Evolutionary conservation across 1,140 invertebrate genomes (phyloP).

Genomic region (Bathynomus jamesi): DNA sequence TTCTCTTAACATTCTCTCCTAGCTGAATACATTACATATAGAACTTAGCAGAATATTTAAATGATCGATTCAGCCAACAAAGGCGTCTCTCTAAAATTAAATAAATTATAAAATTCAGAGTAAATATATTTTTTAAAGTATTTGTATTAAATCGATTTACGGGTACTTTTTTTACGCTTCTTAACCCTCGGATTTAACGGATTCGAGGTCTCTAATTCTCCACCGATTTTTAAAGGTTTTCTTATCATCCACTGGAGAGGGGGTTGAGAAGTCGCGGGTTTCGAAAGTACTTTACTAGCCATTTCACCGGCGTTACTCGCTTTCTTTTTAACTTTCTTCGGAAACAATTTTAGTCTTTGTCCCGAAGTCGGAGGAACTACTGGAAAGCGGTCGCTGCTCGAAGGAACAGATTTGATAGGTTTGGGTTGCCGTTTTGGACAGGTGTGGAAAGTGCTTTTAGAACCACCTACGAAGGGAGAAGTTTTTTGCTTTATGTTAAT

Average conservation of each 20-base stretch:
- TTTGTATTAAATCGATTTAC: not conserved
- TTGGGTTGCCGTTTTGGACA: not conserved
- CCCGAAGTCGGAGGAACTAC: not conserved
- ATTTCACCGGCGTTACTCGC: not conserved
- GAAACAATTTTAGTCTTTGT: not conserved
- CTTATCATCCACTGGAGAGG: not conserved
- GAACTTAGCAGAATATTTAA: no score
- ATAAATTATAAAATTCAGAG: no score
- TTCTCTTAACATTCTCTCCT: no score
- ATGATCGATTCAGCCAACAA: no score
- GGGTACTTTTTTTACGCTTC: not conserved
- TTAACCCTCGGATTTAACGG: not conserved
- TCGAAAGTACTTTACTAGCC: not conserved
- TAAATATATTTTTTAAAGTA: no score
- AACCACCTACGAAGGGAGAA: not conserved
- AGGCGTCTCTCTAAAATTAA: no score
- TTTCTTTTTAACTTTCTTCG: not conserved
- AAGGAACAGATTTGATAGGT: not conserved
- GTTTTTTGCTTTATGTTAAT: not conserved
- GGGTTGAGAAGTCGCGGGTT: not conserved
- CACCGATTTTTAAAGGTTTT: not conserved
- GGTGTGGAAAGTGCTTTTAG: not conserved
- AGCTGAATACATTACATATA: no score
- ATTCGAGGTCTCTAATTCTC: not conserved
- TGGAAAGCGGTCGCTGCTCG: not conserved